These are phyloP conservation scores for Gallinago undulata DNA, from an alignment of 2,113 vertebrate genomes.

Conservation along the genomic window DNA sequence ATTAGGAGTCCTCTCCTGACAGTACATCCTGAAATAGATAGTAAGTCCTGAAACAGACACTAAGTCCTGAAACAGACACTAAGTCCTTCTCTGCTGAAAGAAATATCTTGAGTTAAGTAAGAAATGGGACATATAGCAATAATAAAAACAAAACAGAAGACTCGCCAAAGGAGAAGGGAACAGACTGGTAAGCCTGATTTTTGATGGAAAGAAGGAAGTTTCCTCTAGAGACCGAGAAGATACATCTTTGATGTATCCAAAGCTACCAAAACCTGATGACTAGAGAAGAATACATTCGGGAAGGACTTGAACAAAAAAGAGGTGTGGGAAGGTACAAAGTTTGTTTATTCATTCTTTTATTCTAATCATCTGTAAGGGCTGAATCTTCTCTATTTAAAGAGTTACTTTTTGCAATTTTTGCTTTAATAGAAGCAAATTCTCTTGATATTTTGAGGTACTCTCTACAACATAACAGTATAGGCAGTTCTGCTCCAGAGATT, in stretches of 20 bases:
- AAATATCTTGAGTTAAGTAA: not conserved
- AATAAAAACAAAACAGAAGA: not conserved
- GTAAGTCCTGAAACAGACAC: not conserved
- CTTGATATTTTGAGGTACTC: not conserved
- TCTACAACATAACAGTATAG: not conserved
- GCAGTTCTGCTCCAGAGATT: not conserved
- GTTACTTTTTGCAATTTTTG: not conserved
- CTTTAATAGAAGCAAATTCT: not conserved
- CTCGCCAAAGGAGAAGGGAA: not conserved
- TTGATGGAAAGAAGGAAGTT: not conserved
- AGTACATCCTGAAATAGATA: not conserved
- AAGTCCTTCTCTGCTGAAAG: not conserved
- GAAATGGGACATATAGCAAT: not conserved
- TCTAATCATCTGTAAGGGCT: not conserved
- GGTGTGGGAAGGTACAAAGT: not conserved
- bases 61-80: not conserved
- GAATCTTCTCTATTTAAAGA: not conserved
- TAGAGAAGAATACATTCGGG: not conserved
- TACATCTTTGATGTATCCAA: not conserved
- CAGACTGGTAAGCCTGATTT: not conserved
- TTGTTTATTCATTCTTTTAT: not conserved
- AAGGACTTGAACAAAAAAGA: not conserved
- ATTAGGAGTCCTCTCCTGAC: not conserved
- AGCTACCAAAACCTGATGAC: not conserved
- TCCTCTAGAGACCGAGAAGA: not conserved